These are phyloP conservation scores for Bothrops jararaca DNA, from an alignment of 2,113 vertebrate genomes.

Conservation along the genomic window DNA sequence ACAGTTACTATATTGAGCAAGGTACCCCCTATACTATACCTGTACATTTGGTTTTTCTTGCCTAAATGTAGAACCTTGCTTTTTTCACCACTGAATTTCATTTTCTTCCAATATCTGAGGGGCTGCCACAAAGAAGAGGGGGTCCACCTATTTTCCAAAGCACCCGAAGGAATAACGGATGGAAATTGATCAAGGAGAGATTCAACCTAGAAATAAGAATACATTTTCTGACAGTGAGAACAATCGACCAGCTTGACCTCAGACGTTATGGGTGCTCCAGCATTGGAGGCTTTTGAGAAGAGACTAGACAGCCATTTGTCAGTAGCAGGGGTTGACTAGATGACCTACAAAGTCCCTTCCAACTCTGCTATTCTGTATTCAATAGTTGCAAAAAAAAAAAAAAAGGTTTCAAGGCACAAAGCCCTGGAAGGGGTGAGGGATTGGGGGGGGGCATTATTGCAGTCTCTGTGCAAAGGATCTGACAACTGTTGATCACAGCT, in stretches of 20 bases:
- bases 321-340: background rate
- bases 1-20: too few relatives aligned
- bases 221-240: background rate
- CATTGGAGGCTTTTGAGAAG: background rate
- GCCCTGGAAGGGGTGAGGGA: background rate
- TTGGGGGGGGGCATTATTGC: background rate
- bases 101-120: too few relatives aligned
- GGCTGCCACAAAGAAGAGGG: too few relatives aligned
- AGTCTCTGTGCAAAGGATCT: background rate
- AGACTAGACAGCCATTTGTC: background rate
- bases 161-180: background rate
- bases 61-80: too few relatives aligned
- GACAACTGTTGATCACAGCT: background rate
- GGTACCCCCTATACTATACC: too few relatives aligned
- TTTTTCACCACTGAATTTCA: too few relatives aligned
- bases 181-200: background rate
- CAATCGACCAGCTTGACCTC: background rate
- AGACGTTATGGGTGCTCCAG: background rate
- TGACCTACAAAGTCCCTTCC: background rate
- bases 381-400: background rate
- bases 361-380: background rate
- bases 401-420: background rate
- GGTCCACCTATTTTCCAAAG: background rate
- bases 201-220: background rate
- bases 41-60: too few relatives aligned